Evolutionary conservation across 2,113 vertebrate genomes (phyloP).

Genomic region (Eira barbara): DNA sequence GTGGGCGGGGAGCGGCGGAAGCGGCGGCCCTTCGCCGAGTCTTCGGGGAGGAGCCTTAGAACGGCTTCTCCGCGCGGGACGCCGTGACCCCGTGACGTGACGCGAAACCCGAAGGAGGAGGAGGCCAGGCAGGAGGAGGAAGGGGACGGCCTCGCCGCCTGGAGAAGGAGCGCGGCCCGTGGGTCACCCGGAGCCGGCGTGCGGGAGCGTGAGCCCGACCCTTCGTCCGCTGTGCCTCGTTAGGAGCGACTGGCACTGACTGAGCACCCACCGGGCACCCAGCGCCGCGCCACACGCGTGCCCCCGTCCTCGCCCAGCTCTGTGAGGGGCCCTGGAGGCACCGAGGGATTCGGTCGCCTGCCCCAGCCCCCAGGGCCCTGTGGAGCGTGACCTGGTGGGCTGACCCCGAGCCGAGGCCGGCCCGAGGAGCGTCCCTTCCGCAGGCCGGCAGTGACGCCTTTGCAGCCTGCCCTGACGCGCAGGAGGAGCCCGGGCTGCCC

Average conservation of each 20-base stretch:
- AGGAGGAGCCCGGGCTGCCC: neutral
- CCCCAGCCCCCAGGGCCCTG: neutral
- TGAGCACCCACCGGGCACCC: neutral
- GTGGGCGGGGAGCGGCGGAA: fast-evolving
- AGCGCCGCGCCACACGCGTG: fast-evolving
- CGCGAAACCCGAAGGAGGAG: too few species aligned
- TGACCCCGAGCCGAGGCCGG: fast-evolving
- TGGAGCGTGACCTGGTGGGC: neutral
- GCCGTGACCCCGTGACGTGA: too few species aligned
- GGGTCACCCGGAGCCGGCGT: fast-evolving
- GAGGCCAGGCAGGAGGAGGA: neutral
- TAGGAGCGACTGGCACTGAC: fast-evolving
- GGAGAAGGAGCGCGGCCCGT: neutral
- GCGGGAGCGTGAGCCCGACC: neutral
- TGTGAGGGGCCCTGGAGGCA: too few species aligned
- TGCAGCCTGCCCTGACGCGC: too few species aligned
- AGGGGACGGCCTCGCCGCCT: too few species aligned
- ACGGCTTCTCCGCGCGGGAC: neutral
- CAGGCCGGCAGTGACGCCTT: fast-evolving
- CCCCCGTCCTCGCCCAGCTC: fast-evolving
- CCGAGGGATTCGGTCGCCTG: neutral
- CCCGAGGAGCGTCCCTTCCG: neutral
- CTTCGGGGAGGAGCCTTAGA: neutral
- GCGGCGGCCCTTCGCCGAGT: too few species aligned
- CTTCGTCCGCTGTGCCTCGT: fast-evolving